These are phyloP conservation scores for Cassiopea xamachana DNA, from an alignment of 30 jellyfish, hydroid and myxozoan species.

Conservation along the genomic window DNA sequence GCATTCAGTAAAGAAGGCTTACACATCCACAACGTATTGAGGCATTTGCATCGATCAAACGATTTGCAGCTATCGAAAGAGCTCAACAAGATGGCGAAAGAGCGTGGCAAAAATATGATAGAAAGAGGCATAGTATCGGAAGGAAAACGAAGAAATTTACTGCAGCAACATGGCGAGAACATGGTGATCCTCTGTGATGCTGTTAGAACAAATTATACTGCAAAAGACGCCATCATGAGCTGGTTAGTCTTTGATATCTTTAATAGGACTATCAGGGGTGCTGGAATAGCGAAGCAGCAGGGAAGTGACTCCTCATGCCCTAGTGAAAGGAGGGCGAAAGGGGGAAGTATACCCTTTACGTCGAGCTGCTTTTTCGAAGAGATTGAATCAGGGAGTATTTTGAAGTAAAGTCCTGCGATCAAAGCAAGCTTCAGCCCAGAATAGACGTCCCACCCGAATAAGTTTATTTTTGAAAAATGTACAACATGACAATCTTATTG, in stretches of 20 bases:
- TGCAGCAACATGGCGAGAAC: conserved; percentile 58
- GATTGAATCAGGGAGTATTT: no score
- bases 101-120: conserved; percentile 33
- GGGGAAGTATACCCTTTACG: no score
- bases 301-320: no score
- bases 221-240: conserved; percentile 62
- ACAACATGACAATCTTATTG: no score
- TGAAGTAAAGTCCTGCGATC: no score
- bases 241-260: conserved; percentile 47
- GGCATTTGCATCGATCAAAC: conserved; percentile 56
- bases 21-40: conserved; percentile 64
- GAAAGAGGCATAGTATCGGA: conserved; percentile 37
- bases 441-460: no score
- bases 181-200: conserved; percentile 51
- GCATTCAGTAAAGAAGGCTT: conserved; percentile 56
- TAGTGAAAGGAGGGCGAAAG: no score
- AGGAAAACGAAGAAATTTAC: conserved; percentile 38
- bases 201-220: conserved; percentile 39
- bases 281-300: no score
- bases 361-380: no score
- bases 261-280: no score
- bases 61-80: conserved; percentile 10
- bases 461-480: no score
- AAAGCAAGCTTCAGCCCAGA: no score
- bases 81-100: conserved; percentile 32